Evolutionary conservation across 2,797 vertebrate species (phyloP), one percentile per base, ranked within the genome.

Genomic region (Hyperoplus lanceolatus): DNA sequence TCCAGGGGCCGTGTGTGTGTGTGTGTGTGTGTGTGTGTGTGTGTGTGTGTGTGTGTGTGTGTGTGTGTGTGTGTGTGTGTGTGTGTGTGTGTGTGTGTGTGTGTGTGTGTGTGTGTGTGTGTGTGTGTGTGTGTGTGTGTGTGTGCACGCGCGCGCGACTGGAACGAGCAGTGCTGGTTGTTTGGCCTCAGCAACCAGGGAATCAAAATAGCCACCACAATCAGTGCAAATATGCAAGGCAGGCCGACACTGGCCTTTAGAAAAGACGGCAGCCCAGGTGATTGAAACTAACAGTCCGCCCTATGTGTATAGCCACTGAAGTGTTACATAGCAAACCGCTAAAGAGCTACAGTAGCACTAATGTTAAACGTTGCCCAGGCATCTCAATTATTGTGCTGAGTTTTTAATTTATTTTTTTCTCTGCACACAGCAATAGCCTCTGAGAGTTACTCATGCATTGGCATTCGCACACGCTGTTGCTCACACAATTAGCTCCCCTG

Each of bases 171-270:
- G 84, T 72, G 67, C 29, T 3, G 84, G 90, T 82, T 51, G 79
- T 70, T 84, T 86, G 90, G 78, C 80, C 77, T 79, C 79, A 79
- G 89, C 85, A 79, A 83, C 89, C 62, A 53, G 80, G 80, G 92
- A 93, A 90, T 93, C 89, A 94, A 95, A 96, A 95, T 92, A 95
- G 91, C 91, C 89, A 84, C 75, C 81, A 85, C 92, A 92, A 95
- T 96, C 92, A 92, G 90, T 66, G 75, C 75, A 91, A 93, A 92
- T 93, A 90, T 89, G 91, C 93, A 92, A 92, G 92, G 90, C 89
- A 89, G 81, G 68, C 74, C 87, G 65, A 87, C 91, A 90, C 77
- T 68, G 73, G 80, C 85, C 84, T 91, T 89, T 88, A 29, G 12
- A 77, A 85, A 82, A 82, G 75, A 82, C 77, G 92, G 82, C 80